Conservation (phyloP, 2,888 invertebrate genomes). For the Blera fallax region DNA sequence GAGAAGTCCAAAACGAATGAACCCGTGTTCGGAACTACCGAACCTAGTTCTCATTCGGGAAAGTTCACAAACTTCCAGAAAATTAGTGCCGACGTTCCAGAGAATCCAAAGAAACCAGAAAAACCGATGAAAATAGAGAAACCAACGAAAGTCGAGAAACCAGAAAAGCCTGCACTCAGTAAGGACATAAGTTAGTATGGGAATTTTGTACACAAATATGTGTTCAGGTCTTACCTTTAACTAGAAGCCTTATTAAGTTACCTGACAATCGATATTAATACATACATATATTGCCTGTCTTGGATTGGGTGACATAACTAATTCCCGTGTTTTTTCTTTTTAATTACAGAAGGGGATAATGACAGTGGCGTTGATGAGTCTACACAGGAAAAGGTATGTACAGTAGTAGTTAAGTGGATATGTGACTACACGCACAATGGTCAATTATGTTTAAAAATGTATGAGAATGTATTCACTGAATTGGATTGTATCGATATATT, state of each 20-base stretch:
- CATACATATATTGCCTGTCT: not conserved
- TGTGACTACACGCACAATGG: not conserved
- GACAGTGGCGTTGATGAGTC: constrained; percentile 92
- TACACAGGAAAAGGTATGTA: constrained; percentile 90
- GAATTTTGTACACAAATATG: not conserved
- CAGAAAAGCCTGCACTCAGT: constrained; percentile 18
- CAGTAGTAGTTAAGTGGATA: not conserved
- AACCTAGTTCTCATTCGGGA: constrained; percentile 32
- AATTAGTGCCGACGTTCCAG: constrained; percentile 28
- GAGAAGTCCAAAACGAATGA: constrained; percentile 26
- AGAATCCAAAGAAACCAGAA: constrained; percentile 29
- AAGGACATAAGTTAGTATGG: constrained; percentile 58
- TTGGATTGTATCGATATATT: not conserved
- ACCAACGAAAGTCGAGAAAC: not conserved
- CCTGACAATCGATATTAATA: not conserved
- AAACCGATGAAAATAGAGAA: constrained; percentile 12
- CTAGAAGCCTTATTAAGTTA: constrained; percentile 47
- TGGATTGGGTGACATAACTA: not conserved
- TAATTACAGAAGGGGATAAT: constrained; percentile 89
- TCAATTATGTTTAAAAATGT: not conserved
- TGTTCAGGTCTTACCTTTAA: not conserved
- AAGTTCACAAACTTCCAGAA: constrained; percentile 57
- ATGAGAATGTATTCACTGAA: not conserved
- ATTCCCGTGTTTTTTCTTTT: constrained; percentile 73
- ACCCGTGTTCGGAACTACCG: constrained; percentile 17